These are phyloP conservation scores for Drosophila repleta DNA, from an alignment of 1,140 invertebrate genomes.

Conservation along the genomic window DNA sequence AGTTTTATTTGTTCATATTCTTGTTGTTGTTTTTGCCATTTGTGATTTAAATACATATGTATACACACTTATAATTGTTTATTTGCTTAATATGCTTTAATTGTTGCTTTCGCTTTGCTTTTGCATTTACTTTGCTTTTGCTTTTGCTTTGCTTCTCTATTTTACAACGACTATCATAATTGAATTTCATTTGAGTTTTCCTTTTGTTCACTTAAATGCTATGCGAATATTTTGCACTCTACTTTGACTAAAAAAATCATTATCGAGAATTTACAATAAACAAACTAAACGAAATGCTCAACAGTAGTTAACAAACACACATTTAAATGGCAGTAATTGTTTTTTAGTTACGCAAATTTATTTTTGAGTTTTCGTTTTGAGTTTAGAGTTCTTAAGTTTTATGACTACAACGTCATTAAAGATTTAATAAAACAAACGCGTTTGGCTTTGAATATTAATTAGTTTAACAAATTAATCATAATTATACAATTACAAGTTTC, in stretches of 20 bases:
- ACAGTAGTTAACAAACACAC: constrained; percentile 34
- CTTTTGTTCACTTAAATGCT: constrained; percentile 64
- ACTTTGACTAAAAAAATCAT: constrained; percentile 38
- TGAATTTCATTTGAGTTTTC: constrained; percentile 54
- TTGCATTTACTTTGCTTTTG: constrained; percentile 3
- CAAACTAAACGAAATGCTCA: constrained; percentile 60
- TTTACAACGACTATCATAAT: constrained; percentile 64
- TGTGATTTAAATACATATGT: constrained; percentile 37
- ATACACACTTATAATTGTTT: constrained; percentile 73
- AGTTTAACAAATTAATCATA: constrained; percentile 71
- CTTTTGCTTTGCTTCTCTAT: constrained; percentile 38
- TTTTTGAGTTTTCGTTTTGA: not conserved
- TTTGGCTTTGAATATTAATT: constrained; percentile 59
- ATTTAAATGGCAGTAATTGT: constrained; percentile 64
- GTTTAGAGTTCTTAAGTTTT: constrained; percentile 50
- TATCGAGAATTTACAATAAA: constrained; percentile 47
- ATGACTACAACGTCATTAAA: constrained; percentile 81
- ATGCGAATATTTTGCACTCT: constrained; percentile 49
- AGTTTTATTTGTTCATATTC: constrained; percentile 72
- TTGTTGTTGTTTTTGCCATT: constrained; percentile 34
- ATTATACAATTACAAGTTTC: constrained; percentile 64
- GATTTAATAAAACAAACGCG: constrained; percentile 65
- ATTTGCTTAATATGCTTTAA: constrained; percentile 13
- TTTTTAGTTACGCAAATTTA: constrained; percentile 32
- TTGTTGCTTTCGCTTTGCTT: constrained; percentile 13